Evolutionary conservation across 2,888 invertebrate species (phyloP), one percentile per base, ranked within the genome.

Genomic region (Diplazon laetatorius): DNA sequence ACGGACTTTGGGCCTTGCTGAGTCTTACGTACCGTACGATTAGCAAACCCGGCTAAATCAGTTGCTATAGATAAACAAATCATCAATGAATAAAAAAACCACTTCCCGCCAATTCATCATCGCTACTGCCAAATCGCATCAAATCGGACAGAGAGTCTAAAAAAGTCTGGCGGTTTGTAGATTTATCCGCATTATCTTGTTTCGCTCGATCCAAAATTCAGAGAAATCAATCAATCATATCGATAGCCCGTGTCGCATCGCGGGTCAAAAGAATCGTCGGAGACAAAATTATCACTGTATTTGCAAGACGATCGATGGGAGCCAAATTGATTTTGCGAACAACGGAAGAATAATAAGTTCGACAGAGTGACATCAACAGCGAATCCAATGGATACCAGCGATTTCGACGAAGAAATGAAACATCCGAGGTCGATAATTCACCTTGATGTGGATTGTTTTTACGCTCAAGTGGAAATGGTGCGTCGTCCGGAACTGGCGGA

Each of bases 391-490:
- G 90, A 90, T 86, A 87, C 84, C 83, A 85, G 82, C 71, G 87
- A 87, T 18, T 88, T 85, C 71, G 87, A 89, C 76, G 63, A 82
- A 20, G 82, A 82, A 44, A 83, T 85, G 74, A 85, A 84, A 68
- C 96, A 96, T 91, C 92, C 93, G 68, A 94, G 93, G 86, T 94
- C 94, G 79, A 95, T 97, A 83, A 93, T 97, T 86, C 96, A 96
- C 89, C 92, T 97, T 85, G 96, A 97, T 89, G 92, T 96, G 88
- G 96, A 97, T 90, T 96, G 95, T 90, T 97, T 95, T 91, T 97
- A 96, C 91, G 96, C 96, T 77, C 96, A 97, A 93, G 96, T 97
- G 82, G 96, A 97, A 91, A 95, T 95, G 93, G 89, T 95, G 73
- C 93, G 94, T 83, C 93, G 95, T 89, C 95, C 96, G 2, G 92